Percentiles rank a stretch among this genome's conserved stretches.
phyloP scores from a whole-genome alignment of 2,888 invertebrate species.

The Idaea biselata region DNA sequence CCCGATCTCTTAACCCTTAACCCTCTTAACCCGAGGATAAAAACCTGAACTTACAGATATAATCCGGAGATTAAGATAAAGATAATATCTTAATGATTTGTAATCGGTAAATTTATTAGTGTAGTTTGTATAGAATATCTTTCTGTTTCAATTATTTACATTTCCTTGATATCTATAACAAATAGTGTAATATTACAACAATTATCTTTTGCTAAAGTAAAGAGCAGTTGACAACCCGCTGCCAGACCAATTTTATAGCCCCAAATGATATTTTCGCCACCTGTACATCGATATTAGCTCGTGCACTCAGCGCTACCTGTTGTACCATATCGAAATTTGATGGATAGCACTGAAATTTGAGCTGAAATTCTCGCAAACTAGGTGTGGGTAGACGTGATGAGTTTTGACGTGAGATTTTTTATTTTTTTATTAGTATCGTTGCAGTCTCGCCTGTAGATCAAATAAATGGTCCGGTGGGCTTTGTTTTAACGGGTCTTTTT shows the following conservation, averaged over 20 bases:
- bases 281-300: background rate
- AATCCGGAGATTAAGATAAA: too few relatives aligned
- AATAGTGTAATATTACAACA: background rate
- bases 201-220: background rate
- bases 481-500: too few relatives aligned
- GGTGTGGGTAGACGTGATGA: background rate
- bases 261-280: background rate
- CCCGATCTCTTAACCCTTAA: too few relatives aligned
- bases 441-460: too few relatives aligned
- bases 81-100: too few relatives aligned
- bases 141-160: background rate
- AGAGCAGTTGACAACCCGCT: background rate
- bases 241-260: background rate
- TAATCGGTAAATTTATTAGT: too few relatives aligned
- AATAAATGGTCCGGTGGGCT: too few relatives aligned
- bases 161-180: background rate
- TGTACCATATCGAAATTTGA: background rate
- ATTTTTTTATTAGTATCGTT: too few relatives aligned
- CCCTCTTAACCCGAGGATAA: too few relatives aligned
- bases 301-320: background rate
- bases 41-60: too few relatives aligned
- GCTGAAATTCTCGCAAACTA: background rate
- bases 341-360: background rate
- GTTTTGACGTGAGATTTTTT: background rate
- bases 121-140: too few relatives aligned